These are phyloP conservation scores for Agrochola circellaris DNA, from an alignment of 2,888 invertebrate genomes.

Conservation along the genomic window DNA sequence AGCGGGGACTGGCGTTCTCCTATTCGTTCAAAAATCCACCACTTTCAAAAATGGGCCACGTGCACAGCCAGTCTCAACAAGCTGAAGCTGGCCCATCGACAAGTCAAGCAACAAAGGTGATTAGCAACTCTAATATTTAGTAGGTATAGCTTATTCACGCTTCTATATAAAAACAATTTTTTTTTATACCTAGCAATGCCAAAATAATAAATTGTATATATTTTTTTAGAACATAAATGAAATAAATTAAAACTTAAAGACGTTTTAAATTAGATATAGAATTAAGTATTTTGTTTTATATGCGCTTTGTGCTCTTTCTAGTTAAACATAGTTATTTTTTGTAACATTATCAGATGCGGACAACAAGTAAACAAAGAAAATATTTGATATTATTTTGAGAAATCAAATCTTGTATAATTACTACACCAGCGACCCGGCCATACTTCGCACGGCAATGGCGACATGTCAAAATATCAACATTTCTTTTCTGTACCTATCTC, in stretches of 20 bases:
- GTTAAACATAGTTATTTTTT: neutral
- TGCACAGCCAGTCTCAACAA: slow-evolving; percentile 83
- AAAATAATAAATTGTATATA: neutral
- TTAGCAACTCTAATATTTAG: slow-evolving; percentile 13
- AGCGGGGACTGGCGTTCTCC: slow-evolving; percentile 93
- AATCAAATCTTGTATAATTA: neutral
- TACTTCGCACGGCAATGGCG: neutral
- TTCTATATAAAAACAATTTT: neutral
- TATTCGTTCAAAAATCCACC: slow-evolving; percentile 95
- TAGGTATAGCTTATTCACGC: slow-evolving; percentile 27
- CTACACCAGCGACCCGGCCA: neutral
- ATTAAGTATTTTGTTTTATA: slow-evolving; percentile 2
- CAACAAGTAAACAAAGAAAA: neutral
- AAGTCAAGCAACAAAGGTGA: slow-evolving; percentile 65
- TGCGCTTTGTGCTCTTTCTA: slow-evolving; percentile 12
- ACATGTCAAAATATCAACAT: neutral
- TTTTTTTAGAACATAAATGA: neutral
- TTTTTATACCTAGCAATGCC: neutral
- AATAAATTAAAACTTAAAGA: neutral
- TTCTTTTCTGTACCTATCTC: neutral
- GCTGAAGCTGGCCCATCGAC: slow-evolving; percentile 70
- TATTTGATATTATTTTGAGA: neutral
- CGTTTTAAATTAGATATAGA: neutral
- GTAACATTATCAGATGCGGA: slow-evolving; percentile 51
- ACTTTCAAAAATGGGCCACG: slow-evolving; percentile 94